These are phyloP conservation scores for Acyrthosiphon pisum DNA, from an alignment of 1,140 invertebrate species.

Conservation along the genomic window DNA sequence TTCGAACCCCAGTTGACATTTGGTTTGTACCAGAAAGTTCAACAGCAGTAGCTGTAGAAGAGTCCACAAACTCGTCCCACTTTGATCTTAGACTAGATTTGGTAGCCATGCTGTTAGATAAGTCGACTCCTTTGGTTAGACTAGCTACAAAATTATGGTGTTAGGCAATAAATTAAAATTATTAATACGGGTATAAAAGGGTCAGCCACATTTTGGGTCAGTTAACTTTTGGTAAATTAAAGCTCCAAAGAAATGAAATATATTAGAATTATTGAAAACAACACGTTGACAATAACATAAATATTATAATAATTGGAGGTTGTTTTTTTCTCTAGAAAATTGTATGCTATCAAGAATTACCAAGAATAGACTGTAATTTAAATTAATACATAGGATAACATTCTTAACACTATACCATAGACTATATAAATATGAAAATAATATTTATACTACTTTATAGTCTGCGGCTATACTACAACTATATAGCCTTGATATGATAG, in stretches of 20 bases:
- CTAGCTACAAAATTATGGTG: conserved; percentile 53
- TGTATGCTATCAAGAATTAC: background rate
- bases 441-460: too few species aligned
- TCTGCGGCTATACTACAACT: background rate
- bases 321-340: background rate
- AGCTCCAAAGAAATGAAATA: background rate
- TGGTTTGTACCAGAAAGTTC: conserved; percentile 42
- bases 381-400: background rate
- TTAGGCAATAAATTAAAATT: conserved; percentile 23
- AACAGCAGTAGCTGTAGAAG: conserved; percentile 63
- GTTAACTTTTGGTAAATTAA: background rate
- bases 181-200: background rate
- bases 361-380: background rate
- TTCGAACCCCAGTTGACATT: conserved; percentile 73
- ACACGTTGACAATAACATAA: background rate
- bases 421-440: too few species aligned
- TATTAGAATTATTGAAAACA: background rate
- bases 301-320: background rate
- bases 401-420: background rate
- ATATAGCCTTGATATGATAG: background rate
- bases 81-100: conserved; percentile 68
- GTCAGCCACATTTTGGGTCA: background rate
- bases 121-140: conserved; percentile 50
- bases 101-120: conserved; percentile 55
- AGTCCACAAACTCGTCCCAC: conserved; percentile 73